phyloP scores from a whole-genome alignment of 2,888 invertebrate genomes.

The Drosophila demipolita region DNA sequence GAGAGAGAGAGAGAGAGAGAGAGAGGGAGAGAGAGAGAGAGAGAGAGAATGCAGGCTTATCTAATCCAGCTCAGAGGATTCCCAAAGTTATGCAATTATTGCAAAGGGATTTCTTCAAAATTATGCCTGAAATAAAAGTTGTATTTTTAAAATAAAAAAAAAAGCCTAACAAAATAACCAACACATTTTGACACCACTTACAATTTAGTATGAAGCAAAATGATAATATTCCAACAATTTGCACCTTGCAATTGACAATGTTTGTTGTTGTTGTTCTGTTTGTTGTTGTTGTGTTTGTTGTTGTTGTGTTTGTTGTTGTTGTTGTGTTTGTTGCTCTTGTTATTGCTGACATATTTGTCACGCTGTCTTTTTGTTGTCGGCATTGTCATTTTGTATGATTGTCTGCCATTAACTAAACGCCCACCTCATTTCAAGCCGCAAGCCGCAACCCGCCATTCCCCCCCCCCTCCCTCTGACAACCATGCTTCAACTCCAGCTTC shows the following conservation, averaged over 20 bases:
- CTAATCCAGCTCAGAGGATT: too few species aligned
- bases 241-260: neutral
- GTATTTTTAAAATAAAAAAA: neutral
- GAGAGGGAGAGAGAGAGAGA: neutral
- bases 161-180: neutral
- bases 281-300: constrained; percentile 29
- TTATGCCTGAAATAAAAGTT: neutral
- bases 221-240: neutral
- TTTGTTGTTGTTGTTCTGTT: neutral
- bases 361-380: constrained; percentile 47
- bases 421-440: neutral
- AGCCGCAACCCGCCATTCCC: neutral
- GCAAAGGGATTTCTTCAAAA: neutral
- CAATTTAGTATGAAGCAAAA: neutral
- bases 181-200: neutral
- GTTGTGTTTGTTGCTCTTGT: constrained; percentile 25
- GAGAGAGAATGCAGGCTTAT: neutral
- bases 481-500: constrained; percentile 5
- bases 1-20: neutral
- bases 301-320: constrained; percentile 18
- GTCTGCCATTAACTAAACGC: constrained; percentile 31
- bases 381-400: constrained; percentile 58
- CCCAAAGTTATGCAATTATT: neutral
- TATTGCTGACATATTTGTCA: constrained; percentile 61
- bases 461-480: too few species aligned